Evolutionary conservation across 2,888 invertebrate genomes (phyloP), one percentile per base, ranked within the genome.

Genomic region (Cheilosia vernalis): DNA sequence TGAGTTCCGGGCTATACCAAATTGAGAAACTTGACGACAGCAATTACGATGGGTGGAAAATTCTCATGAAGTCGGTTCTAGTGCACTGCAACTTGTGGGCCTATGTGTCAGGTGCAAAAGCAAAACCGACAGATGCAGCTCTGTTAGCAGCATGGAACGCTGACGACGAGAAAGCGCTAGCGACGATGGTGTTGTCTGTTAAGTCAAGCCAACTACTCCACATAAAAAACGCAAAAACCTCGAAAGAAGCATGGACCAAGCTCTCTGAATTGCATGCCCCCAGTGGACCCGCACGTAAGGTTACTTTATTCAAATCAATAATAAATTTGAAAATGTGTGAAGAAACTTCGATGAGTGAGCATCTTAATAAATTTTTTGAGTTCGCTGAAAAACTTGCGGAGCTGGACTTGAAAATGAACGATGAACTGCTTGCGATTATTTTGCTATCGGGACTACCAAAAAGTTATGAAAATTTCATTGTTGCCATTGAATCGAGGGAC

Each of bases 401-500:
- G 24, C 42, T 63, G 30, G 42, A 69, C 10, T 27, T 69, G 9
- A 56, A 55, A 42, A n/a, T 69, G 33, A 13, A 15, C 1, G 66
- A 66, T 40, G 66, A 66, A 40, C 13, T 70, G 27, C 24, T 66
- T 24, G 21, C 53, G 13, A 66, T 66, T 13, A 53, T 66, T 13
- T 24, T 66, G 42, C 19, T 69, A 7, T 69, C 17, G 4, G 51
- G 56, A 9, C 30, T 69, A 56, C 69, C 56, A 17, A 44, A 56
- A 30, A 30, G 30, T 13, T 72, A 72, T n/a, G 51, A 72, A 17
- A 72, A 72, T 72, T 60, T 72, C 33, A 37, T 60, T 51, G 24
- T 70, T 21, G 60, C 49, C 5, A 70, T 70, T 1, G 70, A 70
- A 30, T 60, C 60, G 6, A 19, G 67, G 30, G 76, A 77, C 15